Evolutionary conservation across 1,140 invertebrate genomes (phyloP), one percentile per base, ranked within the genome.

Genomic region (Hirudo medicinalis): DNA sequence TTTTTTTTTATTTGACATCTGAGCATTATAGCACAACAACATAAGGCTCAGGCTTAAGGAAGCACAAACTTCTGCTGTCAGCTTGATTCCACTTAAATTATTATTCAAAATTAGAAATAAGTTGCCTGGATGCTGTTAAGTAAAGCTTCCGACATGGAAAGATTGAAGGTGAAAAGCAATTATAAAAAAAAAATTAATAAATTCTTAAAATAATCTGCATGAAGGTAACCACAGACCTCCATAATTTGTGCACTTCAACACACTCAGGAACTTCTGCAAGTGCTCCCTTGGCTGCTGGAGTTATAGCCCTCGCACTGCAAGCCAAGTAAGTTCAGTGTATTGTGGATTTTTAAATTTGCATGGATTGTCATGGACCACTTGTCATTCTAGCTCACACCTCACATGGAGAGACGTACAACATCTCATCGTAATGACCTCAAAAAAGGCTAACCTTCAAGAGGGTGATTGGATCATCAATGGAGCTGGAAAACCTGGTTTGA

Each of bases 251-350:
- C 79, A 99, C 97, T 0, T 94, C 93, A 92, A n/a, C 76, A 25
- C 96, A 99, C 83, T 97, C 94, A 20, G 96, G 96, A 63, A 99
- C 96, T 3, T 97, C 93, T 13, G 96, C 96, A 2, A 95, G 95
- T 0, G 96, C 96, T 25, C 96, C 96, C 0, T 94, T 98, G 84
- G 94, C 94, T n/a, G 94, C 94, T 54, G 94, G 94, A 54, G 94
- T 98, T 22, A 97, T 95, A 82, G 95, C 94, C 68, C 83, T 97
- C 54, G 94, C 94, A 29, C 85, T 97, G 40, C 94, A 97, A 85
- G 94, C 94, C 40, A 97, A 97, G 94, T 97, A 84, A 90, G 89
- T 86, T 19, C 25, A 3, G 25, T 20, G 55, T 25, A 9, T 67
- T 67, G 54, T 57, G 20, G 2, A n/a, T 25, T n/a, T n/a, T n/a